Percentiles rank a stretch among this genome's conserved stretches.
These are phyloP conservation scores for Euphonia xanthogaster DNA, from an alignment of 2,797 vertebrate genomes.

Conservation along the genomic window DNA sequence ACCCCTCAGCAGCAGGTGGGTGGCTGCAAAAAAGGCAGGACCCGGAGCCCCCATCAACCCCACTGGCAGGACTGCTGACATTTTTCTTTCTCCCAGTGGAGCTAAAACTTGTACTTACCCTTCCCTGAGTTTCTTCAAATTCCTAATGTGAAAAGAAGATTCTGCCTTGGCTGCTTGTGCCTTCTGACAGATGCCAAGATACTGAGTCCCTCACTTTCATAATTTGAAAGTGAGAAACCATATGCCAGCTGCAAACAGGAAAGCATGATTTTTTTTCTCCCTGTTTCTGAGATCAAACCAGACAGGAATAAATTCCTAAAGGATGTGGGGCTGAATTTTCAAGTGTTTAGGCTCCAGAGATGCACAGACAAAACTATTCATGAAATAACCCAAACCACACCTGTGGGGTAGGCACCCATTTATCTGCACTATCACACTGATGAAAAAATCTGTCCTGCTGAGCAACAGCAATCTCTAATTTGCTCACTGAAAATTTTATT, in stretches of 20 bases:
- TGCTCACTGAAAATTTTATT: not conserved
- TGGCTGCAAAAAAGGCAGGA: not conserved
- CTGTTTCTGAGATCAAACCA: not conserved
- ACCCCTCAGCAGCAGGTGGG: not conserved
- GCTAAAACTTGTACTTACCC: not conserved
- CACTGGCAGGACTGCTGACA: not conserved
- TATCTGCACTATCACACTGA: constrained; percentile 8
- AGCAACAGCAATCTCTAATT: not conserved
- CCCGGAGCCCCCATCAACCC: rapidly evolving
- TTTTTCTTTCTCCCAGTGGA: not conserved
- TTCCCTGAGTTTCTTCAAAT: not conserved
- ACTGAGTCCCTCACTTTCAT: not conserved
- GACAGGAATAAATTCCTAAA: not conserved
- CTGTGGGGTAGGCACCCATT: not conserved
- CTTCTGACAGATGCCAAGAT: not conserved
- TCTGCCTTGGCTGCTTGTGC: not conserved
- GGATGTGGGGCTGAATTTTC: not conserved
- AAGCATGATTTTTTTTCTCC: not conserved
- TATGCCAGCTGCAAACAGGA: not conserved
- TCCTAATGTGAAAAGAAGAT: not conserved
- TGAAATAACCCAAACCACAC: not conserved
- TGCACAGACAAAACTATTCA: constrained; percentile 18
- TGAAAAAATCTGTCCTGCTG: not conserved
- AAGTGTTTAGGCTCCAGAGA: constrained; percentile 25
- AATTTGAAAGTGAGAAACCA: not conserved